Conservation (phyloP, 64 coral and sea anemone species). For the Pocillopora verrucosa region DNA sequence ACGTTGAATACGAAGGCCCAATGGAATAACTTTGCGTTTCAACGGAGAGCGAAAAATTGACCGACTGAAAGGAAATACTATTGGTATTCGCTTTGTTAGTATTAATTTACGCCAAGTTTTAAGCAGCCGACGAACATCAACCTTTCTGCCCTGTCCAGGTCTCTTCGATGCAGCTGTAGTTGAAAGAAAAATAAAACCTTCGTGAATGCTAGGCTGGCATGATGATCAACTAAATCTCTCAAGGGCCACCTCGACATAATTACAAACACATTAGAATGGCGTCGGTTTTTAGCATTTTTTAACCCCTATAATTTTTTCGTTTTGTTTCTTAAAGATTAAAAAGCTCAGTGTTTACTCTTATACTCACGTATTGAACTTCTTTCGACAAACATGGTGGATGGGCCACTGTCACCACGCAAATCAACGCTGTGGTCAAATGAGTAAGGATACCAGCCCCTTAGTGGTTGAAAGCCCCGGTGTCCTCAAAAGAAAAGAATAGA, state of each 20-base stretch:
- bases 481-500: not conserved
- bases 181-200: not conserved
- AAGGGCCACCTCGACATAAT: no score
- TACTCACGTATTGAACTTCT: conserved; percentile 20
- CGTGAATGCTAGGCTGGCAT: not conserved
- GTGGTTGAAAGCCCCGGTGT: not conserved
- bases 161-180: not conserved
- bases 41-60: not conserved
- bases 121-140: not conserved
- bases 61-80: not conserved
- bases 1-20: conserved; percentile 21
- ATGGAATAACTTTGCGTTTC: not conserved
- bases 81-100: not conserved
- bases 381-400: conserved; percentile 7
- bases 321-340: no score
- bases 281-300: no score
- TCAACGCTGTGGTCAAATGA: conserved; percentile 11
- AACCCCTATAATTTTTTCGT: no score
- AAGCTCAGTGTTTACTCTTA: no score
- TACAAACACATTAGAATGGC: no score
- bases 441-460: conserved; percentile 17
- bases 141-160: not conserved
- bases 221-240: no score
- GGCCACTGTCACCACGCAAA: not conserved
- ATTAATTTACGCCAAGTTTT: not conserved